Evolutionary conservation across 2,113 vertebrate genomes (phyloP).

Genomic region (Aramus guarauna): DNA sequence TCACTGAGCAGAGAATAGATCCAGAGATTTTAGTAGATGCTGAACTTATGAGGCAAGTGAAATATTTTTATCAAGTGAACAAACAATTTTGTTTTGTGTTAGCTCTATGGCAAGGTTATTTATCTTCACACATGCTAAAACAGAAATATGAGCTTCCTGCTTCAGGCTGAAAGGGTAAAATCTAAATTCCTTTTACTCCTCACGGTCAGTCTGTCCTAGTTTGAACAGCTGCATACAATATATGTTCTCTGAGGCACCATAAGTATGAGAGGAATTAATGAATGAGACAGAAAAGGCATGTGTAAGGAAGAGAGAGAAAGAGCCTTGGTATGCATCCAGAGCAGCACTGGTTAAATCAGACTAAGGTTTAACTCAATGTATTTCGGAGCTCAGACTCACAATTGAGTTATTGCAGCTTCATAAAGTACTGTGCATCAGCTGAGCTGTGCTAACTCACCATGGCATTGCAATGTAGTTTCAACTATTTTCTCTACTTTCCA

Average conservation of each 20-base stretch:
- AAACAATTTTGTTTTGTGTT: background rate
- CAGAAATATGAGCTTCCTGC: background rate
- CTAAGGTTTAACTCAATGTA: background rate
- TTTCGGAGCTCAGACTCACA: background rate
- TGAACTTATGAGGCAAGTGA: background rate
- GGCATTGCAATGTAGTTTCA: background rate
- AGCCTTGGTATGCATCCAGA: background rate
- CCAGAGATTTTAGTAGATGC: background rate
- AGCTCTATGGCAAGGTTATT: background rate
- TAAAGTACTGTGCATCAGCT: background rate
- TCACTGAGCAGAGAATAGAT: slow-evolving; percentile 19
- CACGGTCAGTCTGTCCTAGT: background rate
- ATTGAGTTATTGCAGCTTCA: background rate
- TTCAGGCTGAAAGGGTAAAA: background rate
- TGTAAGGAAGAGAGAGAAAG: background rate
- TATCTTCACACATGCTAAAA: background rate
- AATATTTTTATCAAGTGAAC: background rate
- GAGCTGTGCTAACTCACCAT: background rate
- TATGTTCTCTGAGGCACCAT: background rate
- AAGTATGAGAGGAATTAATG: background rate
- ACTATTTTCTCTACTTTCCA: background rate
- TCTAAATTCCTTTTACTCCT: background rate
- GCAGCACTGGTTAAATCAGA: background rate
- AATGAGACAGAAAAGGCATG: background rate
- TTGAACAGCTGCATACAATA: background rate